Evolutionary conservation across 2,797 vertebrate genomes (phyloP).

Genomic region (Mus spretus): DNA sequence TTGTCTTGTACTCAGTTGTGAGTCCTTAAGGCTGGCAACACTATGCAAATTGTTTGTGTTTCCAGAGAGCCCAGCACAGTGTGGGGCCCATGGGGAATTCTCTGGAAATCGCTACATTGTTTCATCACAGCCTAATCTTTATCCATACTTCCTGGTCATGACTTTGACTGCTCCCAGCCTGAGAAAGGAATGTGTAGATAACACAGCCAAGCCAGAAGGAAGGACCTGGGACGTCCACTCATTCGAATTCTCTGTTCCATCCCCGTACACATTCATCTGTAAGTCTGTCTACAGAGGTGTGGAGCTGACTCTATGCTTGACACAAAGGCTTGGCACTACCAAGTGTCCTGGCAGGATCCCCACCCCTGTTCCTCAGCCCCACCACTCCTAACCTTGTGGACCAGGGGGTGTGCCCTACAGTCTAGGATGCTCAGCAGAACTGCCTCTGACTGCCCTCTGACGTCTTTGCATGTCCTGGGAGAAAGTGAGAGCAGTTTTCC

Average conservation of each 20-base stretch:
- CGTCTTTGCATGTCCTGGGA: rapidly evolving
- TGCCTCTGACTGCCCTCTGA: not conserved
- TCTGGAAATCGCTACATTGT: rapidly evolving
- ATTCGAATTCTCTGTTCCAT: not conserved
- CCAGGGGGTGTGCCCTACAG: not conserved
- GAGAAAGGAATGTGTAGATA: not conserved
- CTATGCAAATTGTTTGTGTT: rapidly evolving
- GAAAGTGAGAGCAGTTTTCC: not conserved
- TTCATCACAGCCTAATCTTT: not conserved
- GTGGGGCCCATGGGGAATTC: not conserved
- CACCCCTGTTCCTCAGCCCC: rapidly evolving
- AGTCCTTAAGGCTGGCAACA: not conserved
- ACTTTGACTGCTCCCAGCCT: not conserved
- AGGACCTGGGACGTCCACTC: not conserved
- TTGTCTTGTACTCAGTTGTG: rapidly evolving
- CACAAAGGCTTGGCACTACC: not conserved
- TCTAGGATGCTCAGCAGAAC: rapidly evolving
- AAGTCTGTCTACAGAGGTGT: not conserved
- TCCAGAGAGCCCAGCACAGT: rapidly evolving
- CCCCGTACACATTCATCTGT: too few relatives aligned
- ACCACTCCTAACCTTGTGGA: rapidly evolving
- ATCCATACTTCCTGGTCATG: rapidly evolving
- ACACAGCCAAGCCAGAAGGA: not conserved
- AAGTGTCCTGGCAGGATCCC: rapidly evolving
- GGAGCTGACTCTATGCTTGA: rapidly evolving